Evolutionary conservation across 2,113 vertebrate species (phyloP).

Genomic region (Porphyrio hochstetteri): DNA sequence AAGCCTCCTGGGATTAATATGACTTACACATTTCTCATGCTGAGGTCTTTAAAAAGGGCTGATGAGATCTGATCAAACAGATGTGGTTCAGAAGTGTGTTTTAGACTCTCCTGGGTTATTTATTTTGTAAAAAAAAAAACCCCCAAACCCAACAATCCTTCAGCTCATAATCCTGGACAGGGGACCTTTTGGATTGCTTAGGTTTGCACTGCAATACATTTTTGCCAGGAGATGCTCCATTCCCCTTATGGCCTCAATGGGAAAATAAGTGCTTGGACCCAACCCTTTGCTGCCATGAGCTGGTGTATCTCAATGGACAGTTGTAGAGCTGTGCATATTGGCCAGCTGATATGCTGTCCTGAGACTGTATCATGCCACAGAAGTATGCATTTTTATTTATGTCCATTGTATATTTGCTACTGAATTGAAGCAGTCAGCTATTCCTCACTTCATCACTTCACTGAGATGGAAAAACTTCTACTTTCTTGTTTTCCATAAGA

Average conservation of each 20-base stretch:
- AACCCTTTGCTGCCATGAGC: neutral
- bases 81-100: neutral
- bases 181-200: neutral
- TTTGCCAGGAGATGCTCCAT: neutral
- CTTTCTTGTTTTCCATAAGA: neutral
- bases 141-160: neutral
- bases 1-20: neutral
- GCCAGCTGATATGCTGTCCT: neutral
- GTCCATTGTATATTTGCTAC: neutral
- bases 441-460: neutral
- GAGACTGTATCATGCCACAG: neutral
- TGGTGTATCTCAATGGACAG: neutral
- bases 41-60: conserved; percentile 7
- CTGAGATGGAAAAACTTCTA: neutral
- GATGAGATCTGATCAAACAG: neutral
- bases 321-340: neutral
- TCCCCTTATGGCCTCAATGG: neutral
- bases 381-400: neutral
- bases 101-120: neutral
- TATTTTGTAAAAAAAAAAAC: neutral
- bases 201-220: neutral
- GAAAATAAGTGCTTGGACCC: neutral
- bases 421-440: neutral
- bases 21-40: neutral
- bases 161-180: neutral